Base-by-base conservation (phyloP, 2,797 vertebrate species). In the Danio choprae region DNA sequence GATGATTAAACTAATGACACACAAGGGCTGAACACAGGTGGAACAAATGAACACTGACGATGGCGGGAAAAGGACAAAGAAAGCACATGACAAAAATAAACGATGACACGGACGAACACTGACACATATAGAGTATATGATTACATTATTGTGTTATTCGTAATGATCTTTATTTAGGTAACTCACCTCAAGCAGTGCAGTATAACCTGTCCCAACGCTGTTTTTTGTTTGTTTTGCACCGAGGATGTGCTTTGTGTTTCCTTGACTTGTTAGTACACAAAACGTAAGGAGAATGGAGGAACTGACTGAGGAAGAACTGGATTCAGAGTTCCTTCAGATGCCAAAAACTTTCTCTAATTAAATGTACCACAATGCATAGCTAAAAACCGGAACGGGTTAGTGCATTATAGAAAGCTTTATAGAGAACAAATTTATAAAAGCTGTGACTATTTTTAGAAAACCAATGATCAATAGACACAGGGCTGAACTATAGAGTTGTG, bases 211-310 rank as follows among this genome's bases (percentile, higher is more conserved):
- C 89, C 1, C 85, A 89, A 55, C 67, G 44, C 1, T n/a, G n/a
- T n/a, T n/a, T n/a, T n/a, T n/a, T 90, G 86, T 50, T 82, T 94
- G 64, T 84, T 85, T 94, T 70, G 89, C 86, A 5, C 63, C 74
- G 38, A 89, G 88, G 50, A 91, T 91, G 74, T 93, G 93, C 80
- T 94, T 93, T 79, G 85, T 92, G 60, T 94, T 94, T 60, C 87
- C 91, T 5, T 79, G 46, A 0, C 94, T 93, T 0, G 70, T 86
- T 58, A 51, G 59, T 2, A 9, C 44, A 1, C 43, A 71, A 10
- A 83, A 87, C 2, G 87, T 93, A 80, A 11, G 11, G 9, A 48
- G 2, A 16, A 86, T 94, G 51, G 89, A 91, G 13, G 60, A 80
- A 1, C 55, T 93, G 7, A 48, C 12, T 0, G 81, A 93, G 0